Base-by-base conservation (phyloP, 2,113 vertebrate species). In the Neogobius melanostomus region DNA sequence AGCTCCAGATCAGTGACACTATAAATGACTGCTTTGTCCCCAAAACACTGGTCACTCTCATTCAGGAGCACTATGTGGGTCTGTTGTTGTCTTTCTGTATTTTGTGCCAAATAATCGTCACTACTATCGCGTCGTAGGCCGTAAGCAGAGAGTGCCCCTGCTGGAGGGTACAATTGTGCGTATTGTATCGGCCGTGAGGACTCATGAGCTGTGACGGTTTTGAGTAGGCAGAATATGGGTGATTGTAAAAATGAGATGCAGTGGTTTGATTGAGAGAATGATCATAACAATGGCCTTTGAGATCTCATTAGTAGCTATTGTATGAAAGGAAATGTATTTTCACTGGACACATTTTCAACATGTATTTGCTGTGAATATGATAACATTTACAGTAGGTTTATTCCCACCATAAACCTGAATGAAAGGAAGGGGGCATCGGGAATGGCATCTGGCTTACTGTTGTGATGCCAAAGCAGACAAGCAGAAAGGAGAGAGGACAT, bases 21-120 rank as follows among this genome's bases (percentile, higher is more conserved):
- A 83, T 91, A 90, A 91, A 83, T n/a, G 62, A 56, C 3, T 56
- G 51, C 85, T 87, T 89, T 92, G 89, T 90, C 61, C 70, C 21
- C 66, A 77, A 79, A 74, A 88, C 83, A 81, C 71, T 83, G 85
- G 64, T 70, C 83, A 82, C 85, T 89, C 87, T 89, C 90, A 88
- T 79, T 85, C 69, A 82, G 66, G 52, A 63, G 52, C 70, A 70
- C 28, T 82, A 87, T 89, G 88, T 87, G 80, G 88, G 83, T 78
- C 77, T 82, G 78, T 85, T 87, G 85, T 88, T 85, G 72, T 85
- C 82, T 84, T 84, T 85, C 84, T 81, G 8, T 73, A 78, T 74
- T 77, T 72, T 68, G 76, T 79, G 74, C 64, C 67, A 63, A 71
- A 79, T 21, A 60, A 72, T 80, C 59, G 11, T 78, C 72, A 74